Base-by-base conservation (phyloP, 2,113 vertebrate genomes). In the Podocnemis expansa region DNA sequence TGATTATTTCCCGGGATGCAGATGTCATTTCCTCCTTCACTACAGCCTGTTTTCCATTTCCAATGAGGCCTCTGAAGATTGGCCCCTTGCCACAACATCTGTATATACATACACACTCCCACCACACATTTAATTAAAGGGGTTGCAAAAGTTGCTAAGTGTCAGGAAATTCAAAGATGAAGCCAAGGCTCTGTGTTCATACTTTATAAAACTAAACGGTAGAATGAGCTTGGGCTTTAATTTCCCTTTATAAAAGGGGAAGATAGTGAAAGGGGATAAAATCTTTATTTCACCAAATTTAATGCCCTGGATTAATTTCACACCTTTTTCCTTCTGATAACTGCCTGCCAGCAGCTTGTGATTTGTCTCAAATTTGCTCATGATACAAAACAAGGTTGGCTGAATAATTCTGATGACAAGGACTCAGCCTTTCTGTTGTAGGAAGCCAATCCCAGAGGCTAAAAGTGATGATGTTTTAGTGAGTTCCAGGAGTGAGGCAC, bases 121-220 rank as follows among this genome's bases (percentile, higher is more conserved):
- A 13, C 60, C 60, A 63, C 60, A 84, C 80, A 63, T 94, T 94
- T 94, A 95, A 94, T 96, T 94, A 95, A 95, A 29, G 89, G 34
- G 17, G 22, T 80, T 51, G 93, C 80, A 89, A 88, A 82, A 92
- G 55, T 67, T 81, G 82, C 75, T 91, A 25, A 79, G 88, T 52
- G 83, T 76, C 89, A 94, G 93, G 94, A 92, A 96, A 95, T 95
- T 84, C 91, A 86, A 94, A 83, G 79, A 81, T 92, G 88, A 95
- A 89, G 80, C 87, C 87, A 89, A 94, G 58, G 45, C 85, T 93
- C 93, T 80, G 54, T 87, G 90, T 90, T 94, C 91, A 89, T 84
- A 91, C 45, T 43, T 22, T 0, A 49, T 70, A 94, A 78, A 94
- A 88, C 58, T 10, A 60, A 90, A 82, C 13, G 58, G 22, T 55